Evolutionary conservation across 1,140 invertebrate genomes (phyloP).

Genomic region (Leptopilina clavipes): DNA sequence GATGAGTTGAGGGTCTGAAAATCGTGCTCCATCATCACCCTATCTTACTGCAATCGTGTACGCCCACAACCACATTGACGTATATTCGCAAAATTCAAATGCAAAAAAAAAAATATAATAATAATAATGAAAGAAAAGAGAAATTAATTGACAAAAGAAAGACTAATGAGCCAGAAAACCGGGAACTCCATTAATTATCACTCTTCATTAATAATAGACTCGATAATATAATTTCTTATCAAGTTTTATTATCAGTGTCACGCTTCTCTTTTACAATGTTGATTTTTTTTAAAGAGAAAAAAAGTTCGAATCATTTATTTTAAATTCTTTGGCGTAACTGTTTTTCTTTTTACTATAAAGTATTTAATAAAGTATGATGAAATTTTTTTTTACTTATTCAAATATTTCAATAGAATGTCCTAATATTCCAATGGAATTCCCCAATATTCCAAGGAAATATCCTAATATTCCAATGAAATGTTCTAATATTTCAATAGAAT

Average conservation of each 20-base stretch:
- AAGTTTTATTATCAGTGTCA: not conserved
- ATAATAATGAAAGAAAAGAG: not conserved
- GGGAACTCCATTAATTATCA: not conserved
- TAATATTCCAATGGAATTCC: too few relatives aligned
- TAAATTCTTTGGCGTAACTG: too few relatives aligned
- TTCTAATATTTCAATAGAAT: too few relatives aligned
- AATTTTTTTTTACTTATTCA: too few relatives aligned
- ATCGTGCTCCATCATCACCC: slow-evolving; percentile 32
- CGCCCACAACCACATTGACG: not conserved
- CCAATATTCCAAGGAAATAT: too few relatives aligned
- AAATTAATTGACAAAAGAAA: slow-evolving; percentile 14
- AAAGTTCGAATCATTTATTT: too few relatives aligned
- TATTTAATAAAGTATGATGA: too few relatives aligned
- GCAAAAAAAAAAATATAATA: not conserved
- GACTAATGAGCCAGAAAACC: slow-evolving; percentile 13
- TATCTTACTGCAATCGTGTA: slow-evolving; percentile 10
- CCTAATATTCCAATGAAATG: too few relatives aligned
- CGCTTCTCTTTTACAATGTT: not conserved
- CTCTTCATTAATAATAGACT: slow-evolving; percentile 17
- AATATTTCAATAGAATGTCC: too few relatives aligned
- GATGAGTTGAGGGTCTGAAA: slow-evolving; percentile 28
- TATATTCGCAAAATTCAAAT: slow-evolving; percentile 23
- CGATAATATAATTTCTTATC: slow-evolving; percentile 10
- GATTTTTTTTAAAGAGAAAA: not conserved
- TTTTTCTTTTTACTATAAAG: too few relatives aligned